Evolutionary conservation across 2,113 vertebrate species (phyloP).

Genomic region (Mesocricetus auratus): DNA sequence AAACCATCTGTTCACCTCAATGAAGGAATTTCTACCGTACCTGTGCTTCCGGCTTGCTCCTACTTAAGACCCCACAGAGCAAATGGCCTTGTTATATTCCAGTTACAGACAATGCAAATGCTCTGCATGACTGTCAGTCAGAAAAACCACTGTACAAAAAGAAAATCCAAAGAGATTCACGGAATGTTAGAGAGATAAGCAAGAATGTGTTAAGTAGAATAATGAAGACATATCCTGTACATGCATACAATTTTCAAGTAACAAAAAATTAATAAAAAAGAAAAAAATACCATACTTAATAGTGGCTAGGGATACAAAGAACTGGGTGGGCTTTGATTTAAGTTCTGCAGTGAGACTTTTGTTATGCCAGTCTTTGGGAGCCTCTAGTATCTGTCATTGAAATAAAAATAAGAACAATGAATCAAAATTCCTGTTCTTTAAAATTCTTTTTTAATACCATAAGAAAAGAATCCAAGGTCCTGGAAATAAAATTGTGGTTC

Average conservation of each 20-base stretch:
- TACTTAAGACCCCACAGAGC: slow-evolving; percentile 57
- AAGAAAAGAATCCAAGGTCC: background rate
- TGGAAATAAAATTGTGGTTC: slow-evolving; percentile 4
- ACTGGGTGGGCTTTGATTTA: background rate
- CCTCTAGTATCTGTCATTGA: background rate
- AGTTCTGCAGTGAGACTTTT: background rate
- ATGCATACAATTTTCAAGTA: background rate
- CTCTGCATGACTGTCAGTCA: slow-evolving; percentile 2
- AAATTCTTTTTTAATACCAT: background rate
- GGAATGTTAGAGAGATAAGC: background rate
- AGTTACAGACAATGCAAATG: slow-evolving; percentile 60
- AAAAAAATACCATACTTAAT: background rate
- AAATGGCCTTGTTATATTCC: slow-evolving; percentile 66
- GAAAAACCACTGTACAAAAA: background rate
- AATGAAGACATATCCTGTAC: background rate
- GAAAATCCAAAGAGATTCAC: background rate
- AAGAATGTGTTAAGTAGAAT: too few species aligned
- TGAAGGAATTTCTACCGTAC: background rate
- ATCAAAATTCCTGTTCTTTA: background rate
- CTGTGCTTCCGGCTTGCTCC: slow-evolving; percentile 46
- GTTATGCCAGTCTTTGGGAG: accelerated
- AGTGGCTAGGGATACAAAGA: too few species aligned
- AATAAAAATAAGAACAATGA: background rate
- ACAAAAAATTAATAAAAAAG: background rate
- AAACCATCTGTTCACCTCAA: slow-evolving; percentile 67